Evolutionary conservation across 2,888 invertebrate species (phyloP), one percentile per base, ranked within the genome.

Genomic region (Habrosyne pyritoides): DNA sequence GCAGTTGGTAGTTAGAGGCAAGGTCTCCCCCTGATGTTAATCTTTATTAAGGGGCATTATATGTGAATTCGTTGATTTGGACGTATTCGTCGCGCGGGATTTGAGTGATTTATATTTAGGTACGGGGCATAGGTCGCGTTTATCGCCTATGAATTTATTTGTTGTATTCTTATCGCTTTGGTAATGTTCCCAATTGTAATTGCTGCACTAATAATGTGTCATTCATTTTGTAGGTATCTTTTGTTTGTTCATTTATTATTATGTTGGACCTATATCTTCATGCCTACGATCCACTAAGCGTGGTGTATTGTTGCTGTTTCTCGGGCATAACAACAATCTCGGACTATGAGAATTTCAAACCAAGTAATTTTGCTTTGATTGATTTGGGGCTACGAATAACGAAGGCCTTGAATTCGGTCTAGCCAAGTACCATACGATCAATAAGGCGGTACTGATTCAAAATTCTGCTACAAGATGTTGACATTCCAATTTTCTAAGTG

Each of bases 41-140:
- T 88, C 88, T 86, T 88, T 88, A 86, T 87, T 86, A 86, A 81
- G 83, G 87, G 86, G 83, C 66, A 83, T 87, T 85, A 83, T 81
- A 82, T 85, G 83, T 77, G 81, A 71, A 81, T 79, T 76, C 78
- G 75, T 78, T 78, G 79, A 82, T 83, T 79, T 70, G 78, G 73
- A 80, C 80, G 79, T 78, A 88, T 89, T 87, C 74, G 80, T 65
- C 73, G 75, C 75, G 66, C 67, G 77, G 79, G 81, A 81, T 80
- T 81, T 75, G 64, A 57, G 51, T 63, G 80, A 82, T 83, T 82
- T 80, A 79, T 84, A 76, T 75, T 65, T 50, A 55, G 57, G 60
- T 59, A 53, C 54, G 60, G 55, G 49, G 61, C 71, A 60, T 65
- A 71, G 66, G 71, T 73, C 59, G 61, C 59, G 64, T 62, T 73